Base-by-base conservation (phyloP, 2,888 invertebrate species). In the Chironomus tentans region DNA sequence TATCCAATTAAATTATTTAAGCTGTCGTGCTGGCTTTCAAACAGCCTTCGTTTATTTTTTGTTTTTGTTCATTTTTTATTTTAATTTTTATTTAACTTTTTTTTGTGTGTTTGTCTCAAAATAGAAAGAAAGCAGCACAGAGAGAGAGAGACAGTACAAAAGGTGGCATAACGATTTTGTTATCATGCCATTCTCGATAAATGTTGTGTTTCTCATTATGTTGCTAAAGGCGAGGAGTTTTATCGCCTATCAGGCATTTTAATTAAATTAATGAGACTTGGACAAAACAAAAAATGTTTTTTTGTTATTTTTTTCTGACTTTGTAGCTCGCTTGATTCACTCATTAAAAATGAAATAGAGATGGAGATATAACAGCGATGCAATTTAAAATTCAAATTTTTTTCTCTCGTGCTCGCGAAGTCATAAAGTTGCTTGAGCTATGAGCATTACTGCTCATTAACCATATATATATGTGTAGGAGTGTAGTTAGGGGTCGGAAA, bases 241-340 rank as follows among this genome's bases (percentile, higher is more conserved):
- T 28, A 56, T 73, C 62, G 72, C 61, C n/a, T 56, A 15, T 24
- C 71, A 24, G 72, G 28, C 22, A 68, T 48, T 68, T 61, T 68
- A 74, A 74, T 74, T 74, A 68, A 74, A 74, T 65, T 74, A 74
- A 74, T 74, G 74, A 74, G 62, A 18, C n/a, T 70, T 48, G 70
- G 70, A 48, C 70, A 70, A 48, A 70, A 47, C 70, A 21, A 5
- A 18, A 70, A 48, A 22, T 6, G 1, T 10, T 10, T 38, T 7
- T 38, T 38, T 38, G 7, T 38, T 38, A n/a, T 50, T 3, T 48
- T 21, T 24, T 21, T 24, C 13, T 56, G 56, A 56, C 50, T 13
- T 15, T 50, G 50, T 15, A 65, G n/a, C 21, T 24, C 24, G 21
- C 13, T 65, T 21, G 5, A 65, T 56, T 56, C 18, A 56, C 56